Conservation (phyloP, 2,888 invertebrate genomes). For the Synergus gifuensis region DNA sequence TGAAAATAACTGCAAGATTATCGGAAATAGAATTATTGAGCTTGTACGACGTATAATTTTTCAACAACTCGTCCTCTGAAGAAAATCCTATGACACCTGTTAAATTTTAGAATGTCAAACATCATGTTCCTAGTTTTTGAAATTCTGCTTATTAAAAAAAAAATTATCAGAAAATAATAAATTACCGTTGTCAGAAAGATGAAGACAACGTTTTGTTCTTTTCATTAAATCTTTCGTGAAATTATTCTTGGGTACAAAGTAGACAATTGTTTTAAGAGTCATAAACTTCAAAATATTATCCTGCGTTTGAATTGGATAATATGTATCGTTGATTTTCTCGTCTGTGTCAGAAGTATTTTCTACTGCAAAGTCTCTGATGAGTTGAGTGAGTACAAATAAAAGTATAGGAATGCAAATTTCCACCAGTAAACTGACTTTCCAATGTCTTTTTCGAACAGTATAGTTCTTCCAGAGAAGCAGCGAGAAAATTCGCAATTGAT, state of each 20-base stretch:
- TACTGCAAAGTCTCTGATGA: constrained; percentile 64
- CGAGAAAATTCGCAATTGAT: constrained; percentile 60
- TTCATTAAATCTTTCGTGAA: constrained; percentile 64
- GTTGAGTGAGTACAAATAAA: constrained; percentile 66
- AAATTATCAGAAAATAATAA: not conserved
- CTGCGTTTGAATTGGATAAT: constrained; percentile 57
- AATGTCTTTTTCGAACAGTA: constrained; percentile 70
- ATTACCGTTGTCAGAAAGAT: constrained; percentile 61
- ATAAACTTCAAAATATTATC: constrained; percentile 42
- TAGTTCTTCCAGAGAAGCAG: constrained; percentile 71
- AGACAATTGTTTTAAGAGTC: constrained; percentile 52
- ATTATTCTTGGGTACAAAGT: constrained; percentile 66
- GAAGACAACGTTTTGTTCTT: constrained; percentile 62
- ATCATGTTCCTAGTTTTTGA: not conserved
- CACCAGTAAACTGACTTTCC: constrained; percentile 68
- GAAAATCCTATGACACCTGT: constrained; percentile 61
- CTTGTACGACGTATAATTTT: constrained; percentile 61
- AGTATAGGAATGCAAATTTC: constrained; percentile 68
- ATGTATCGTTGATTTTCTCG: constrained; percentile 58
- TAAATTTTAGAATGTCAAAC: constrained; percentile 21
- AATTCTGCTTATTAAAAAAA: not conserved
- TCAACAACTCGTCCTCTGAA: constrained; percentile 68
- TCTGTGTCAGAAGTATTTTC: constrained; percentile 47
- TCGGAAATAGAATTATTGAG: constrained; percentile 47
- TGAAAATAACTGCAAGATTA: constrained; percentile 68